Percentiles rank a stretch among this genome's conserved stretches.
Conservation (phyloP, 2,113 vertebrate genomes). For the Meriones unguiculatus region DNA sequence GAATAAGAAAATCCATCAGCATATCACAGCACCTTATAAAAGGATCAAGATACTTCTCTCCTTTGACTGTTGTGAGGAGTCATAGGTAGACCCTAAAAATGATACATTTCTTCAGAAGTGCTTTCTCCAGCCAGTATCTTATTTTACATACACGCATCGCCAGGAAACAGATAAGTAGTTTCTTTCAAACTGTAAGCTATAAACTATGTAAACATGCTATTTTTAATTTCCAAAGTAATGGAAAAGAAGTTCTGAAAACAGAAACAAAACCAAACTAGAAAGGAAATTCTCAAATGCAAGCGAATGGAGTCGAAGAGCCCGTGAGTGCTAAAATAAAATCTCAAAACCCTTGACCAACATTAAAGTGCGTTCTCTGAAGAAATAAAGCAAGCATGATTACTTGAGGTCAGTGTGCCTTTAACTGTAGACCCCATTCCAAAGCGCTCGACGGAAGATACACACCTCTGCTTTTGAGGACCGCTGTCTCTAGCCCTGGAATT, state of each 20-base stretch:
- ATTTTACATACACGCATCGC: conserved; percentile 1
- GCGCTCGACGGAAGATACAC: background rate
- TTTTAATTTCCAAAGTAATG: conserved; percentile 55
- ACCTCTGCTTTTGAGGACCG: background rate
- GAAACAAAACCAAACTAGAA: background rate
- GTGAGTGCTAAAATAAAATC: conserved; percentile 24
- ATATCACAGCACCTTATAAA: background rate
- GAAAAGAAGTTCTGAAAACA: conserved; percentile 65
- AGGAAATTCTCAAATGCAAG: conserved; percentile 11
- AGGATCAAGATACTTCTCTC: background rate
- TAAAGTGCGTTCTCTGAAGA: background rate
- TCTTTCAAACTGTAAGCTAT: background rate
- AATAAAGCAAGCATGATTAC: conserved; percentile 32
- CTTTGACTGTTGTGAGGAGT: background rate
- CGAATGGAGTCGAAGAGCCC: conserved; percentile 40
- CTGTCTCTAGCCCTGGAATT: background rate
- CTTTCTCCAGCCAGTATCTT: background rate
- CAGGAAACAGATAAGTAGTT: background rate
- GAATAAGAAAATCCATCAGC: conserved; percentile 10
- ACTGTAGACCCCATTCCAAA: background rate
- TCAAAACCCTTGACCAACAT: background rate
- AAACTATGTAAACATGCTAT: conserved; percentile 44
- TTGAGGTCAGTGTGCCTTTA: background rate
- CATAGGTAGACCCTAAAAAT: conserved; percentile 22
- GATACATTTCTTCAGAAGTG: conserved; percentile 32